phyloP scores from a whole-genome alignment of 1,140 invertebrate genomes.

The Pectinophora gossypiella region DNA sequence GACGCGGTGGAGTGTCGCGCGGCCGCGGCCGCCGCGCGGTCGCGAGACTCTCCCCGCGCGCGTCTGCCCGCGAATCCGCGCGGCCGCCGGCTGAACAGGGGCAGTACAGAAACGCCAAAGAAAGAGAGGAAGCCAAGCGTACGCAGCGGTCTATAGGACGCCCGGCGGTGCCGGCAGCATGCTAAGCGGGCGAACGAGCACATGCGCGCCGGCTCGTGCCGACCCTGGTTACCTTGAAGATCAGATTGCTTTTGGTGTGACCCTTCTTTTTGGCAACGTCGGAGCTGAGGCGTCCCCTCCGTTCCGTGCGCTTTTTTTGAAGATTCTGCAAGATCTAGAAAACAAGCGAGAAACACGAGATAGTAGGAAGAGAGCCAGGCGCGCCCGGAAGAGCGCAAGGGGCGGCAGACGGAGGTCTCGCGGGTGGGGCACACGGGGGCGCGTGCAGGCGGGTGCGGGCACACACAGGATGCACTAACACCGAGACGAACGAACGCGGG shows the following conservation, averaged over 20 bases:
- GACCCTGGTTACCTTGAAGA: conserved; percentile 93
- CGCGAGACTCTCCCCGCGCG: conserved; percentile 37
- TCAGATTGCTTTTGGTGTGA: conserved; percentile 96
- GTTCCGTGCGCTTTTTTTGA: conserved; percentile 96
- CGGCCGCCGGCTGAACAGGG: conserved; percentile 56
- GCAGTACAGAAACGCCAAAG: conserved; percentile 62
- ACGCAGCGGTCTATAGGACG: conserved; percentile 62
- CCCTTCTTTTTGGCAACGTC: conserved; percentile 92
- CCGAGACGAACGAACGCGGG: conserved; percentile 55
- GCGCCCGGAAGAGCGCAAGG: conserved; percentile 55
- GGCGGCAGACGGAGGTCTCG: conserved; percentile 39
- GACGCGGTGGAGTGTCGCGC: conserved; percentile 35
- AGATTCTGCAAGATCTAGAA: conserved; percentile 98
- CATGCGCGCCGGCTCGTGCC: conserved; percentile 72
- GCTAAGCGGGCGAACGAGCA: conserved; percentile 72
- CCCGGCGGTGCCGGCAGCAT: conserved; percentile 62
- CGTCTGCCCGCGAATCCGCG: conserved; percentile 42
- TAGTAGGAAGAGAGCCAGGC: conserved; percentile 79
- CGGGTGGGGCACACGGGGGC: conserved; percentile 29
- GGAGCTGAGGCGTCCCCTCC: conserved; percentile 92
- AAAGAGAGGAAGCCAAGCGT: conserved; percentile 68
- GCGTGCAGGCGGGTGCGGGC: conserved; percentile 59
- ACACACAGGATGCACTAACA: conserved; percentile 67
- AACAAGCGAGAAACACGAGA: conserved; percentile 86
- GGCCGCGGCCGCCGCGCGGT: conserved; percentile 53